These are phyloP conservation scores for Tapirus indicus DNA, from an alignment of 2,797 vertebrate genomes.

Conservation along the genomic window DNA sequence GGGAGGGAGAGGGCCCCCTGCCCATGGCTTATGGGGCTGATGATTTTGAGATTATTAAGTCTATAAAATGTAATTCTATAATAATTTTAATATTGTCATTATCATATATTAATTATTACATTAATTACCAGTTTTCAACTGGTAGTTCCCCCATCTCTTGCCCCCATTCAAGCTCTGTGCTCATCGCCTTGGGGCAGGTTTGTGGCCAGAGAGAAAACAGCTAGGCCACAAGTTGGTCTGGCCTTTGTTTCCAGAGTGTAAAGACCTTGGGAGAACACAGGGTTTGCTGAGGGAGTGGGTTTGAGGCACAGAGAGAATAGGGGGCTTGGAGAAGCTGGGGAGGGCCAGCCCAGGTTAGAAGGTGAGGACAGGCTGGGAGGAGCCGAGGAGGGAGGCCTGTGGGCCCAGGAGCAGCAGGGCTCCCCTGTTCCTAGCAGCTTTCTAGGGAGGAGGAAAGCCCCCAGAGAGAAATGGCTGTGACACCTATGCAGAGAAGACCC, in stretches of 20 bases:
- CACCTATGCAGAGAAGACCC: neutral
- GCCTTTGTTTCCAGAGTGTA: neutral
- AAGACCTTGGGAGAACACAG: neutral
- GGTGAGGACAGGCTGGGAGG: neutral
- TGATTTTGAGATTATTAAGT: conserved; percentile 20
- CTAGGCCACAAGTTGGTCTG: neutral
- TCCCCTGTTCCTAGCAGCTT: neutral
- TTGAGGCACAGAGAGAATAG: neutral
- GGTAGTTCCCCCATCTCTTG: neutral
- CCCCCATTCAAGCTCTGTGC: neutral
- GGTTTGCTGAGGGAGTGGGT: neutral
- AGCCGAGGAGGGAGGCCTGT: neutral
- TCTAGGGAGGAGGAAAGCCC: neutral
- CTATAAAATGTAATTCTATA: neutral
- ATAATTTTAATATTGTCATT: neutral
- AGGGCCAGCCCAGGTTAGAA: neutral
- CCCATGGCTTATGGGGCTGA: neutral
- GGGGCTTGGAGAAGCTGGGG: neutral
- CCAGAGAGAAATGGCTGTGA: neutral
- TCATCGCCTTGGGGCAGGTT: neutral
- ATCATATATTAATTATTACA: neutral
- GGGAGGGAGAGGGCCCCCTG: neutral
- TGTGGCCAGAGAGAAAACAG: neutral
- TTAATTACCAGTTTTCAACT: conserved; percentile 21
- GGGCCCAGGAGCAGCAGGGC: neutral